phyloP scores from a whole-genome alignment of 1,140 invertebrate genomes.

The Pogonomyrmex barbatus region DNA sequence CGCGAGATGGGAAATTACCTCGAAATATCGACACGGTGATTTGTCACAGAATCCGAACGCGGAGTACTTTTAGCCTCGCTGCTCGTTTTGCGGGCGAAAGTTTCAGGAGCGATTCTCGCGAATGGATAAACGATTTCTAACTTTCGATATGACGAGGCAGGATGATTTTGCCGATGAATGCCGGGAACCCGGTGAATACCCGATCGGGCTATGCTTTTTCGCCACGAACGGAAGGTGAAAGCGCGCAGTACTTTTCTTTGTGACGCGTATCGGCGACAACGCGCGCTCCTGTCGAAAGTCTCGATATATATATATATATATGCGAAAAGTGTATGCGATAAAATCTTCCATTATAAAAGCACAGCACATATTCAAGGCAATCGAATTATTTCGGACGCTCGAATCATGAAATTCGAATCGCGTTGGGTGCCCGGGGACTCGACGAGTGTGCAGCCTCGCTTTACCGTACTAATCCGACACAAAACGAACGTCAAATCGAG shows the following conservation, averaged over 20 bases:
- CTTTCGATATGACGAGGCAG: conserved; percentile 30
- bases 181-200: neutral
- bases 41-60: neutral
- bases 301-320: neutral
- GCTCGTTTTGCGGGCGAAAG: conserved; percentile 21
- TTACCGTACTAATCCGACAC: conserved; percentile 34
- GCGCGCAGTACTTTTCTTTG: neutral
- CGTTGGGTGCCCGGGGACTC: neutral
- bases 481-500: conserved; percentile 49
- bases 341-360: neutral
- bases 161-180: conserved; percentile 16
- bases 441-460: neutral
- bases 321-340: neutral
- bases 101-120: neutral
- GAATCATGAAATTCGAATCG: neutral
- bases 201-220: neutral
- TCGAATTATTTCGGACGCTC: neutral
- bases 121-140: conserved; percentile 46
- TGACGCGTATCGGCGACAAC: neutral
- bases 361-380: neutral
- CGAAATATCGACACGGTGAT: conserved; percentile 7
- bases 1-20: neutral
- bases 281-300: neutral
- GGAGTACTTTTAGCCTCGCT: neutral
- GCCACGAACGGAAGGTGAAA: conserved; percentile 25